phyloP scores from a whole-genome alignment of 2,888 invertebrate genomes.

The Ectobius pallidus region DNA sequence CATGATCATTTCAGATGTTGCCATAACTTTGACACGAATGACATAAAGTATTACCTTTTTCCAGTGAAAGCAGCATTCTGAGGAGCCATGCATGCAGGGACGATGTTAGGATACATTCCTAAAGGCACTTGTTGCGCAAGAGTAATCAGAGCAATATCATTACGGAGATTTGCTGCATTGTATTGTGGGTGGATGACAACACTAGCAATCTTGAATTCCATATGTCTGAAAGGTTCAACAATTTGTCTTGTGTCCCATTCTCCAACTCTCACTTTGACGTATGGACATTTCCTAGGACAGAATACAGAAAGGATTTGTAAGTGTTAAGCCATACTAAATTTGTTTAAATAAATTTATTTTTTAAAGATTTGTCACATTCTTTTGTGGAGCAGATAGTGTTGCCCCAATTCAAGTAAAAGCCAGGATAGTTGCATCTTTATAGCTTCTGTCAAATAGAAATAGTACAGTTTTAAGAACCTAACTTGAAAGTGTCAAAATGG shows the following conservation, averaged over 20 bases:
- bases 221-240: conserved; percentile 68
- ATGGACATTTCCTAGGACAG: conserved; percentile 19
- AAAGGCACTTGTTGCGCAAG: conserved; percentile 60
- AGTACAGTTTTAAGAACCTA: too few relatives aligned
- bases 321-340: too few relatives aligned
- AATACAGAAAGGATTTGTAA: too few relatives aligned
- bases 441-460: too few relatives aligned
- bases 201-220: conserved; percentile 64
- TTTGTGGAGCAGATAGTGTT: too few relatives aligned
- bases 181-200: conserved; percentile 71
- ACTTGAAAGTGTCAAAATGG: too few relatives aligned
- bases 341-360: too few relatives aligned
- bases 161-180: conserved; percentile 73
- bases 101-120: conserved; percentile 54
- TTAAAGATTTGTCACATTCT: too few relatives aligned
- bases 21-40: too few relatives aligned
- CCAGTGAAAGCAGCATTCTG: conserved; percentile 55
- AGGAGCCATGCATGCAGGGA: conserved; percentile 59
- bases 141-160: conserved; percentile 80
- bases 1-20: too few relatives aligned
- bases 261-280: conserved; percentile 72
- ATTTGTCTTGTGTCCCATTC: conserved; percentile 75
- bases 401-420: too few relatives aligned
- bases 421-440: too few relatives aligned
- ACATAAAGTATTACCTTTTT: conserved; percentile 57